Percentiles rank a stretch among this genome's conserved stretches.
These are phyloP conservation scores for Chrysina gloriosa DNA, from an alignment of 2,888 invertebrate species.

Conservation along the genomic window DNA sequence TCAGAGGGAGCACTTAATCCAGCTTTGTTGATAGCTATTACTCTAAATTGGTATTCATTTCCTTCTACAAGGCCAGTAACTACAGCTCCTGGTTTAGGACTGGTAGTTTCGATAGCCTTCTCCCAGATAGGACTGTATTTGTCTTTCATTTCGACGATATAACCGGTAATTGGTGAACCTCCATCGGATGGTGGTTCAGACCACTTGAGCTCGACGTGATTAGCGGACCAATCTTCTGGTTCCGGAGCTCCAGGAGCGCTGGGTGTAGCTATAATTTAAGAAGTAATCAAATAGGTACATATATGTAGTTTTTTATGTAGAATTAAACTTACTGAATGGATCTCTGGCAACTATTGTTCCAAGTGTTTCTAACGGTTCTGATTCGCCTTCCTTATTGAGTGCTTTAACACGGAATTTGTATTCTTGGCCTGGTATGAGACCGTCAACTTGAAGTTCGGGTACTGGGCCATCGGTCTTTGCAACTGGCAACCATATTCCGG, in stretches of 20 bases:
- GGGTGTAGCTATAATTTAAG: slow-evolving; percentile 76
- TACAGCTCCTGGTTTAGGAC: slow-evolving; percentile 78
- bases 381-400: slow-evolving; percentile 94
- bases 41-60: slow-evolving; percentile 96
- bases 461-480: slow-evolving; percentile 81
- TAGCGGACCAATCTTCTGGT: slow-evolving; percentile 92
- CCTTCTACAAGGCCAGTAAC: slow-evolving; percentile 95
- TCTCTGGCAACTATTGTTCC: slow-evolving; percentile 93
- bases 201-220: slow-evolving; percentile 93
- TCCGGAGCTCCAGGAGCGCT: slow-evolving; percentile 91
- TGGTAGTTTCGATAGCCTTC: slow-evolving; percentile 86
- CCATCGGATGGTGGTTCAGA: slow-evolving; percentile 89
- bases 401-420: slow-evolving; percentile 96
- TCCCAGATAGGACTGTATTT: slow-evolving; percentile 95
- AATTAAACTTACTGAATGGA: slow-evolving; percentile 83
- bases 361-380: slow-evolving; percentile 94
- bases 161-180: slow-evolving; percentile 93
- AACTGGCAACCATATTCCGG: slow-evolving; percentile 90
- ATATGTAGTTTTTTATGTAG: slow-evolving; percentile 1
- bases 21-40: slow-evolving; percentile 94
- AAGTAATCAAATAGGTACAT: too few relatives aligned
- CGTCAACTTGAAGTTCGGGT: slow-evolving; percentile 90
- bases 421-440: slow-evolving; percentile 91
- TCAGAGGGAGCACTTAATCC: slow-evolving; percentile 94
- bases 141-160: slow-evolving; percentile 92